phyloP scores from a whole-genome alignment of 2,888 invertebrate species.

The Metacarcinus magister region DNA sequence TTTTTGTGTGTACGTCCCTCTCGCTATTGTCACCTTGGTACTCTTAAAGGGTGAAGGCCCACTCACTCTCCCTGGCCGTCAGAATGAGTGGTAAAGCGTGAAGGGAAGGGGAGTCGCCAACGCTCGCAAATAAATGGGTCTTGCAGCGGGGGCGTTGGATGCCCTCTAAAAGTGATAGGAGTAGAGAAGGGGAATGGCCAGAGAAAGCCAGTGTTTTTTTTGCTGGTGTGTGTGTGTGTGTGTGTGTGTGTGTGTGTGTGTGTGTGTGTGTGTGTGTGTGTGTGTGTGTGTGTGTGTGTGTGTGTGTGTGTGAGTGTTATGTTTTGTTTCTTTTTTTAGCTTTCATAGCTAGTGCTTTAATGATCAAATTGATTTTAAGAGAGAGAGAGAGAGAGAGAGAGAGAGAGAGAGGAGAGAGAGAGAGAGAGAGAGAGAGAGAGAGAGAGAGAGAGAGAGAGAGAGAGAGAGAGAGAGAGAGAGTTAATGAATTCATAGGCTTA shows the following conservation, averaged over 20 bases:
- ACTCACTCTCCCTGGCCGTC: neutral
- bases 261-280: conserved; percentile 46
- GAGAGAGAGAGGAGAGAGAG: conserved; percentile 53
- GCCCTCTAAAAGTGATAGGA: conserved; percentile 6
- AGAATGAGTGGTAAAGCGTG: neutral
- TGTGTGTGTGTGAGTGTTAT: conserved; percentile 18
- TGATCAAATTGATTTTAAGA: neutral
- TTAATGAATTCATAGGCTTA: conserved; percentile 17
- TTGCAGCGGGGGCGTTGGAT: neutral
- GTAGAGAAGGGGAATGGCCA: neutral
- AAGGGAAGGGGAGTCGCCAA: neutral
- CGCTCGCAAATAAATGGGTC: neutral
- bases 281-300: conserved; percentile 31
- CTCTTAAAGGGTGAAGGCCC: neutral
- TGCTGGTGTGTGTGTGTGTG: conserved; percentile 47
- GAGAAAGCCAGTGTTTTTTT: neutral
- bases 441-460: conserved; percentile 60
- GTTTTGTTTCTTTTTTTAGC: neutral
- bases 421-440: conserved; percentile 54
- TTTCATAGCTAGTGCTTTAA: neutral
- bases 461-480: conserved; percentile 58
- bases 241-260: conserved; percentile 51
- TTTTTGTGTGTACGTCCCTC: neutral
- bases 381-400: conserved; percentile 67
- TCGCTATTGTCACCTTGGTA: neutral